Percentiles rank a stretch among this genome's conserved stretches.
phyloP scores from a whole-genome alignment of 1,140 invertebrate genomes.

The Drosophila littoralis region DNA sequence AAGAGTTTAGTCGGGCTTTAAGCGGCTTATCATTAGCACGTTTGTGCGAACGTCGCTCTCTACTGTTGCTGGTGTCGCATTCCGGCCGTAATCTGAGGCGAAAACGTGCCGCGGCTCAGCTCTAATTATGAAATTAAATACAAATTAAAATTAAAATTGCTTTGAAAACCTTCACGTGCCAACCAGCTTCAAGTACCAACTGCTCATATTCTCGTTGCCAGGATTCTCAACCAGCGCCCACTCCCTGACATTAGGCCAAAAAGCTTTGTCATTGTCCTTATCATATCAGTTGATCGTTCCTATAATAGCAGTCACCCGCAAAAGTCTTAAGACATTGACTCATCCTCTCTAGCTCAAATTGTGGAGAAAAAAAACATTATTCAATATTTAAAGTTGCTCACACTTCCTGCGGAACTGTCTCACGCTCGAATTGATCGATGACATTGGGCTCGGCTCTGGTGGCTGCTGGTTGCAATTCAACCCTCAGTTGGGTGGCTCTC shows the following conservation, averaged over 20 bases:
- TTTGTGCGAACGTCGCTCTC: conserved; percentile 23
- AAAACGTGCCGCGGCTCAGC: conserved; percentile 62
- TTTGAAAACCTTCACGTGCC: conserved; percentile 46
- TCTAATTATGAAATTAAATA: conserved; percentile 80
- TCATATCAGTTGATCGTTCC: conserved; percentile 28
- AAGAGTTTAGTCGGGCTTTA: conserved; percentile 47
- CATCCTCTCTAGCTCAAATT: not conserved
- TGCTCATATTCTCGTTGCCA: conserved; percentile 32
- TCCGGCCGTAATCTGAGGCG: conserved; percentile 56
- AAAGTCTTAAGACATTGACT: not conserved
- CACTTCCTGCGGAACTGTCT: conserved; percentile 50
- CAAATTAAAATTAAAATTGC: conserved; percentile 63
- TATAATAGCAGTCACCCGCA: not conserved
- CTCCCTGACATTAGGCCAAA: conserved; percentile 10
- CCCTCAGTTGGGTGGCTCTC: conserved; percentile 30
- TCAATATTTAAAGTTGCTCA: conserved; percentile 68
- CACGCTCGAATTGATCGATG: conserved; percentile 71
- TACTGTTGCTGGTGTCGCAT: conserved; percentile 43
- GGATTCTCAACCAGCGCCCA: conserved; percentile 1
- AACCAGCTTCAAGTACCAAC: conserved; percentile 27
- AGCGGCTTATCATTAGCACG: conserved; percentile 72
- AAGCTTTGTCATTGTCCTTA: conserved; percentile 43
- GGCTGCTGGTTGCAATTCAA: conserved; percentile 37
- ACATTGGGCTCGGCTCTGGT: conserved; percentile 25
- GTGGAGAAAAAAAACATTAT: conserved; percentile 60